phyloP scores from a whole-genome alignment of 2,888 invertebrate species.

The Dermolepida albohirtum region DNA sequence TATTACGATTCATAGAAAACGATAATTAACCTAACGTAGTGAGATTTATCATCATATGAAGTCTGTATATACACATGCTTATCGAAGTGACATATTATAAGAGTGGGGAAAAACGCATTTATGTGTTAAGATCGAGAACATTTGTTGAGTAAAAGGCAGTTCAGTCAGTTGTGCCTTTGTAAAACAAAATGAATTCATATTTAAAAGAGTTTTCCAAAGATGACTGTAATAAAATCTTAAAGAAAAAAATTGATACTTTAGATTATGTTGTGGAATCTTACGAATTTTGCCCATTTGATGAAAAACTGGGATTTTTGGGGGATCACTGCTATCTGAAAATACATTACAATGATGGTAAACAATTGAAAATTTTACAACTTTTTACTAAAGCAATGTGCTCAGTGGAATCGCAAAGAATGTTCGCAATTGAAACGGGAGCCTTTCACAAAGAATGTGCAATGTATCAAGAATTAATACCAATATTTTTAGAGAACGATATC shows the following conservation, averaged over 20 bases:
- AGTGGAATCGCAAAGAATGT: conserved; percentile 66
- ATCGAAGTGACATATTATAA: too few species aligned
- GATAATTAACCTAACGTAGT: too few species aligned
- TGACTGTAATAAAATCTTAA: conserved; percentile 22
- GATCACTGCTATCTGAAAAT: conserved; percentile 52
- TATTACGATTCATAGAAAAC: too few species aligned
- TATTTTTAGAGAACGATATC: conserved; percentile 57
- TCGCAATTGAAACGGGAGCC: conserved; percentile 64
- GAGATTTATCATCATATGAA: too few species aligned
- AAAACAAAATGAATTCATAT: conserved; percentile 14
- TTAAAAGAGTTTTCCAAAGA: neutral
- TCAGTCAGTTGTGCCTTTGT: too few species aligned
- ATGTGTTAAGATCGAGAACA: too few species aligned
- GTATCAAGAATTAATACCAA: conserved; percentile 61
- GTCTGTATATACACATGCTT: too few species aligned
- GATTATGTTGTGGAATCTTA: conserved; percentile 46
- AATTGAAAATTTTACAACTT: conserved; percentile 58
- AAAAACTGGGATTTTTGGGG: conserved; percentile 54
- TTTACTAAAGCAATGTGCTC: conserved; percentile 73
- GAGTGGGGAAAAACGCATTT: too few species aligned
- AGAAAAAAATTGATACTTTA: conserved; percentile 21
- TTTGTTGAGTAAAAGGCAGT: too few species aligned
- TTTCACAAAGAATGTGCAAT: conserved; percentile 66
- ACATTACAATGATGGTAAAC: conserved; percentile 21
- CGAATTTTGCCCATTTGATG: conserved; percentile 39